Evolutionary conservation across 2,797 vertebrate species (phyloP), one percentile per base, ranked within the genome.

Genomic region (Cossypha niveicapilla): DNA sequence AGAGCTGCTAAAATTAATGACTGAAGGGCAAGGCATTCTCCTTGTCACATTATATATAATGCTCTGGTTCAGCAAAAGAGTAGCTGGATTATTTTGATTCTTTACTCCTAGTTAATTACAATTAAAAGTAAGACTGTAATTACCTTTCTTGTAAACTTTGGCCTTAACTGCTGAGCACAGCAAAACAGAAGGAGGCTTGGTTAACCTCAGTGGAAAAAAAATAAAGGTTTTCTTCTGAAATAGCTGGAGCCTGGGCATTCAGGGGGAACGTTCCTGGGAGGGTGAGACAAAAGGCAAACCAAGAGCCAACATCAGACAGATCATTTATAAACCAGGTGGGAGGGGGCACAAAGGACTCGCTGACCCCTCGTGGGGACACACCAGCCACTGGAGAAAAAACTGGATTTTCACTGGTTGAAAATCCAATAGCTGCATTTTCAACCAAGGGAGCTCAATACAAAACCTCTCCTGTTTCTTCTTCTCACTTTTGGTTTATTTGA

Each of bases 71-170:
- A 94, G 84, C 67, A 65, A 76, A 74, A 92, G 71, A 94, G 89
- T 66, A 67, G 80, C 83, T 79, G 83, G 77, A 75, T 91, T 92
- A 79, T 94, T 96, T 88, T 76, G 74, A 93, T 94, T 92, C 94
- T 88, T 90, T 91, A 51, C 86, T 93, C 66, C 44, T 68, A 83
- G 84, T 88, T 93, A 94, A 95, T 95, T 86, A 92, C 93, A 94
- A 96, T 95, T 93, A 96, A 90, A 93, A 92, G 47, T 81, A 92
- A 92, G 90, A 42, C 76, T 78, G 78, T 54, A 90, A 93, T 94
- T 90, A 86, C 85, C 77, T 92, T 80, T 93, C 92, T 88, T 93
- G 90, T 87, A 93, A 92, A 93, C 86, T 90, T 91, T 89, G 87
- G 89, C 86, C 83, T 87, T 76, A 90, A 73, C 77, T 94, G 95